Percentiles rank a stretch among this genome's conserved stretches.
Conservation (phyloP, 2,888 invertebrate species). For the Philopedon plagiatum region DNA sequence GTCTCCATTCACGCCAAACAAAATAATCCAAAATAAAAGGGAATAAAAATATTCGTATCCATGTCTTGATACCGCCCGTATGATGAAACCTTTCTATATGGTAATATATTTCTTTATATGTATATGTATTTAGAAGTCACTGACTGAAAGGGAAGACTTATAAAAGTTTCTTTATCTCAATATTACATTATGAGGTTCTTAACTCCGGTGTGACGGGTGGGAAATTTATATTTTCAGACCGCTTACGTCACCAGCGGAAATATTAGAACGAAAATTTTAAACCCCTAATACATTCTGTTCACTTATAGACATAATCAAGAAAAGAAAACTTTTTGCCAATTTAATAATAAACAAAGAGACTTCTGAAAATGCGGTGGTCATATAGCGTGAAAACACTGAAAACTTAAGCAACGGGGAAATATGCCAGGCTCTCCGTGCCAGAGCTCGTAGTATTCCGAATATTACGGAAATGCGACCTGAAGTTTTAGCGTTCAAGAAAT, state of each 20-base stretch:
- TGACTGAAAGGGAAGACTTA: slow-evolving; percentile 41
- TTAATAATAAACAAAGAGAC: slow-evolving; percentile 46
- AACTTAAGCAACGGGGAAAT: slow-evolving; percentile 47
- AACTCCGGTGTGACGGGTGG: too few species aligned
- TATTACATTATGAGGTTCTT: slow-evolving; percentile 17
- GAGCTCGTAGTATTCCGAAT: slow-evolving; percentile 45
- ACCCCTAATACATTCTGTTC: too few species aligned
- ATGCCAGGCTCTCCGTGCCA: slow-evolving; percentile 44
- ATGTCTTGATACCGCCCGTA: slow-evolving; percentile 44
- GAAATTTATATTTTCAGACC: too few species aligned
- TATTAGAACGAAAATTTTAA: too few species aligned
- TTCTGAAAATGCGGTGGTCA: slow-evolving; percentile 32
- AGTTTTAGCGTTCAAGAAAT: slow-evolving; percentile 49
- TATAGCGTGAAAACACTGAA: slow-evolving; percentile 47
- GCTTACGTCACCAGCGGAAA: too few species aligned
- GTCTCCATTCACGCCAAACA: slow-evolving; percentile 37
- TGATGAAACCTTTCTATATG: slow-evolving; percentile 51
- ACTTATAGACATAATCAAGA: too few species aligned
- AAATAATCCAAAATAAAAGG: slow-evolving; percentile 39
- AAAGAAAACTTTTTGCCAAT: slow-evolving; percentile 16
- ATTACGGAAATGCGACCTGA: slow-evolving; percentile 50
- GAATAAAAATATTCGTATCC: slow-evolving; percentile 45
- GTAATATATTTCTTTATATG: slow-evolving; percentile 43
- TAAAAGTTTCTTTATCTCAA: slow-evolving; percentile 44
- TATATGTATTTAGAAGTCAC: slow-evolving; percentile 43